Evolutionary conservation across 2,113 vertebrate genomes (phyloP).

Genomic region (Odocoileus virginianus): DNA sequence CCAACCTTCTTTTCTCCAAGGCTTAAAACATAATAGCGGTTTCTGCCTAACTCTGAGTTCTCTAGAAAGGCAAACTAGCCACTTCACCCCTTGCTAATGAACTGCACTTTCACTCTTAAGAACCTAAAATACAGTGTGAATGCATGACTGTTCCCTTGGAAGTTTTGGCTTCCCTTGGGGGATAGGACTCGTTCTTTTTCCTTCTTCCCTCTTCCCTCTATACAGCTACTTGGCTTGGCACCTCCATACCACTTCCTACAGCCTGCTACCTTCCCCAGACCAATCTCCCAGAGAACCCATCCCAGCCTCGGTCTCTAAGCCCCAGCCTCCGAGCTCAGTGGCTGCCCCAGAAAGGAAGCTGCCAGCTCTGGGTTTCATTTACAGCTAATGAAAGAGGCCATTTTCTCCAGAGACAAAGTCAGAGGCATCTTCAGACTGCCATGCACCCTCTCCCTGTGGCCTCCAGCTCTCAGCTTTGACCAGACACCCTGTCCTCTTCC

Average conservation of each 20-base stretch:
- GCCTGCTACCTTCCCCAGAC: not conserved
- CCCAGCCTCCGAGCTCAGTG: not conserved
- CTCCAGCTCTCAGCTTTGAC: not conserved
- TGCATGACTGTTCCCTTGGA: not conserved
- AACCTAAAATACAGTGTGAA: not conserved
- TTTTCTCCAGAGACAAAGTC: slow-evolving; percentile 20
- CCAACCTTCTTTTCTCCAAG: not conserved
- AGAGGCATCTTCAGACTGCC: not conserved
- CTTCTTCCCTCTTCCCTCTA: no score
- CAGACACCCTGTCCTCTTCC: not conserved
- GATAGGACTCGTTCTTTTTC: not conserved
- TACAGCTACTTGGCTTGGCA: rapidly evolving
- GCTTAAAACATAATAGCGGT: not conserved
- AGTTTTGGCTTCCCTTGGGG: not conserved
- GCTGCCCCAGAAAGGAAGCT: slow-evolving; percentile 28
- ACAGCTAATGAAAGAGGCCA: slow-evolving; percentile 30
- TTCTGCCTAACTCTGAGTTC: not conserved
- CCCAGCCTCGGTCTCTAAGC: slow-evolving; percentile 31
- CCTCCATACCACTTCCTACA: not conserved
- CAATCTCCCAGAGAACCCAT: not conserved
- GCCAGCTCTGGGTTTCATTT: slow-evolving; percentile 39
- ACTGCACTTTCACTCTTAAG: not conserved
- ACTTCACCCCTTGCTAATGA: not conserved
- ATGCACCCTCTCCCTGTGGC: rapidly evolving
- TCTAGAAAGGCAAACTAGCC: not conserved